Conservation (phyloP, 2,888 invertebrate genomes). For the Chelonus formosanus region DNA sequence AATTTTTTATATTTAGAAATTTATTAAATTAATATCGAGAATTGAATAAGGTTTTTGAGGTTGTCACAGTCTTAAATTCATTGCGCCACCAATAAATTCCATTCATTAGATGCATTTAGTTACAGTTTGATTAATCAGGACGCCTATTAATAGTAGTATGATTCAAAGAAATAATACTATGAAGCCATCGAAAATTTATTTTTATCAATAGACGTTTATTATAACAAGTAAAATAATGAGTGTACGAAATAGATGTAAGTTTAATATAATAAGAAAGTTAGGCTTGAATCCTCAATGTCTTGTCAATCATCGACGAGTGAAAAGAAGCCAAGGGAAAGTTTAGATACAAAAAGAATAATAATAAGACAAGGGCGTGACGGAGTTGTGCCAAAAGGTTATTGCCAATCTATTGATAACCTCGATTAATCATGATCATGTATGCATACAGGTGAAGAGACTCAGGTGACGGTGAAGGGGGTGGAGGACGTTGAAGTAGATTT, state of each 20-base stretch:
- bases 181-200: constrained; percentile 22
- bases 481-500: constrained; percentile 40
- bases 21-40: background rate
- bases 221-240: too few species aligned
- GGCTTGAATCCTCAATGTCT: constrained; percentile 13
- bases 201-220: constrained; percentile 10
- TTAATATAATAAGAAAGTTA: too few species aligned
- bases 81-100: constrained; percentile 51
- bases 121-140: constrained; percentile 44
- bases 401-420: constrained; percentile 55
- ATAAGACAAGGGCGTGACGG: constrained; percentile 28
- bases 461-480: constrained; percentile 43
- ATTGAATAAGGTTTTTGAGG: too few species aligned
- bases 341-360: constrained; percentile 19
- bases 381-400: constrained; percentile 45
- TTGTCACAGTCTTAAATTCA: constrained; percentile 10
- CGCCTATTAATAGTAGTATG: constrained; percentile 50
- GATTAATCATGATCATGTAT: constrained; percentile 51
- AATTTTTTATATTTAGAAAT: too few species aligned
- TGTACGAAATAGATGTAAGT: too few species aligned
- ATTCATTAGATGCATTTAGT: constrained; percentile 50
- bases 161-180: constrained; percentile 51
- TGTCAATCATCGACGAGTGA: constrained; percentile 22
- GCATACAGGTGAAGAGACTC: constrained; percentile 51
- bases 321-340: constrained; percentile 17